These are phyloP conservation scores for Blomia tropicalis DNA, from an alignment of 2,888 invertebrate species.

Conservation along the genomic window DNA sequence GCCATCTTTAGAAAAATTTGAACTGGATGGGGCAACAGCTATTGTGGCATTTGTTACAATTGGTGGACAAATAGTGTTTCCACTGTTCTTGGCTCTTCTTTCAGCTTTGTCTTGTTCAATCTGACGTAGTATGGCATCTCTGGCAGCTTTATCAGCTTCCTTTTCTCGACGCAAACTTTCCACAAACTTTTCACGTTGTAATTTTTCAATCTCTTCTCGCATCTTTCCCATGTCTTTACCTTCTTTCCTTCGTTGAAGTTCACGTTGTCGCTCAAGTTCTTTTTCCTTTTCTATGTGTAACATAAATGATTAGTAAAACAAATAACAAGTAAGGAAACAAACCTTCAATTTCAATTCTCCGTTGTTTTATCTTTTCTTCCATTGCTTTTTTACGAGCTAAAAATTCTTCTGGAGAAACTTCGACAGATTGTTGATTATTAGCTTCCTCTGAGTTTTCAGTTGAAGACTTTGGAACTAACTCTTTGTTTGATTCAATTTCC, in stretches of 20 bases:
- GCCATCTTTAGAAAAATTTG: constrained; percentile 15
- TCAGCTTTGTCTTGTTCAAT: constrained; percentile 19
- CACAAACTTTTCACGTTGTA: constrained; percentile 2
- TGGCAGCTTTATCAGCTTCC: constrained; percentile 16
- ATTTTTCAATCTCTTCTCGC: constrained; percentile 17
- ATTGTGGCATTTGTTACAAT: not conserved
- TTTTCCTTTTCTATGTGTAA: constrained; percentile 19
- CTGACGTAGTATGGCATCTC: constrained; percentile 13
- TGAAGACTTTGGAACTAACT: not conserved
- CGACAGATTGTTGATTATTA: not conserved
- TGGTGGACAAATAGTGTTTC: too few relatives aligned
- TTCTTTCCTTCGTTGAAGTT: constrained; percentile 19
- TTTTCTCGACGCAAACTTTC: constrained; percentile 20
- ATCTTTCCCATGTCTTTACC: constrained; percentile 22
- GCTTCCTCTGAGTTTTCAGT: not conserved
- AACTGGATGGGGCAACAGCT: not conserved
- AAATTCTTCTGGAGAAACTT: not conserved
- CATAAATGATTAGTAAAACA: not conserved
- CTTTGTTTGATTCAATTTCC: not conserved
- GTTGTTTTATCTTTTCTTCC: constrained; percentile 21
- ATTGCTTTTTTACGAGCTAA: not conserved
- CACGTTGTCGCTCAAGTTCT: constrained; percentile 20
- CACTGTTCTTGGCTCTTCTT: not conserved
- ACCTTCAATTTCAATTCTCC: constrained; percentile 20
- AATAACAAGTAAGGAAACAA: not conserved